Evolutionary conservation across 2,797 vertebrate genomes (phyloP), one percentile per base, ranked within the genome.

Genomic region (Eupleurogrammus muticus): DNA sequence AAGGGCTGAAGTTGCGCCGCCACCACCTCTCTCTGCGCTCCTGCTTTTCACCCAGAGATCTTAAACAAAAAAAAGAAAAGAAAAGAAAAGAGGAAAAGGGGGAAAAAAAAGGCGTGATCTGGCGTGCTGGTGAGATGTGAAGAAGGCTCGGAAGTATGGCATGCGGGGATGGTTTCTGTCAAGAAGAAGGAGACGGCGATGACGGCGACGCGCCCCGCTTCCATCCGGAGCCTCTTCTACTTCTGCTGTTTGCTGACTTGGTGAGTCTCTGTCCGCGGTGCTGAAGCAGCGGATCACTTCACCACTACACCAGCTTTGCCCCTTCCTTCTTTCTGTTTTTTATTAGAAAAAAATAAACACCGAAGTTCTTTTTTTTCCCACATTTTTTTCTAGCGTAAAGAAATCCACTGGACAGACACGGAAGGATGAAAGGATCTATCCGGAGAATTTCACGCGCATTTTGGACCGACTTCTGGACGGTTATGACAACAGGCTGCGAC

Each of bases 401-500:
- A 94, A 92, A 87, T 94, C 91, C 82, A 95, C 94, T n/a, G 96
- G 93, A 82, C 95, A 96, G 90, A 91, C 92, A 86, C 93, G 81
- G 91, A 97, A 93, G 92, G 96, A 99, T 90, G 97, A 98, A 74
- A 95, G 94, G 94, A 92, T 97, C 70, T 95, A 96, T 82, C 96
- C 96, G 66, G 97, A 98, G 92, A 99, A 99, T 97, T 98, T 99
- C 89, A 99, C 98, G 50, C 95, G 93, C 64, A 99, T 99, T 91
- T 90, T 99, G 87, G 97, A 99, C 93, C 94, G 96, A 90, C 96
- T 99, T 83, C 93, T 99, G 91, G 97, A 99, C 90, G 97, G 97
- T 69, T 99, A 99, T 92, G 97, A 99, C 94, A 99, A 96, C 95
- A 95, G 97, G 86, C 97, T 99, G 78, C 95, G 98, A 92, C 97